Conservation (phyloP, 2,113 vertebrate genomes). For the Noctilio leporinus region DNA sequence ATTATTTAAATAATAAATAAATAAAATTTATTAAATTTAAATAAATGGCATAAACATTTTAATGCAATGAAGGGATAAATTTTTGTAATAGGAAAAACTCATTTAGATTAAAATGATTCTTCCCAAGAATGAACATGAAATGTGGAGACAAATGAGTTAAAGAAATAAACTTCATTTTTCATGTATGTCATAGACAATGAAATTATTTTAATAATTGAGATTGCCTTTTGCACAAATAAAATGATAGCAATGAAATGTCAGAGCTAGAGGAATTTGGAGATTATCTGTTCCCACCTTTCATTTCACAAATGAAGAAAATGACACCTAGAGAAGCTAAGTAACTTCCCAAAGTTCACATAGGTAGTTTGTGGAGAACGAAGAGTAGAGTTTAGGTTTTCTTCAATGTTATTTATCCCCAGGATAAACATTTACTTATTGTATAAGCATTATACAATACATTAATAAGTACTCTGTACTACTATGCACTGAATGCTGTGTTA, state of each 20-base stretch:
- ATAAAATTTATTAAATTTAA: neutral
- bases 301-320: neutral
- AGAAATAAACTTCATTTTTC: conserved; percentile 24
- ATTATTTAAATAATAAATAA: too few species aligned
- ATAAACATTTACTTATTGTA: neutral
- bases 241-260: neutral
- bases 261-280: neutral
- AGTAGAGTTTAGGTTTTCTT: neutral
- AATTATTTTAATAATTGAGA: neutral
- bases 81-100: neutral
- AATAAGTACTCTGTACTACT: neutral
- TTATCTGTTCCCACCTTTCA: neutral
- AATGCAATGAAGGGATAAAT: neutral
- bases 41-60: neutral
- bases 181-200: neutral
- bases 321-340: neutral
- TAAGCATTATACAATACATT: neutral
- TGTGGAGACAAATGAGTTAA: neutral
- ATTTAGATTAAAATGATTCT: neutral
- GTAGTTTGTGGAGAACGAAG: neutral
- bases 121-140: neutral
- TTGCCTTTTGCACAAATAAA: neutral
- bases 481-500: neutral
- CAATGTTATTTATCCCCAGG: neutral
- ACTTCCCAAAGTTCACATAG: neutral